Conservation (phyloP, 1,140 invertebrate genomes). For the Saccostrea cuccullata region DNA sequence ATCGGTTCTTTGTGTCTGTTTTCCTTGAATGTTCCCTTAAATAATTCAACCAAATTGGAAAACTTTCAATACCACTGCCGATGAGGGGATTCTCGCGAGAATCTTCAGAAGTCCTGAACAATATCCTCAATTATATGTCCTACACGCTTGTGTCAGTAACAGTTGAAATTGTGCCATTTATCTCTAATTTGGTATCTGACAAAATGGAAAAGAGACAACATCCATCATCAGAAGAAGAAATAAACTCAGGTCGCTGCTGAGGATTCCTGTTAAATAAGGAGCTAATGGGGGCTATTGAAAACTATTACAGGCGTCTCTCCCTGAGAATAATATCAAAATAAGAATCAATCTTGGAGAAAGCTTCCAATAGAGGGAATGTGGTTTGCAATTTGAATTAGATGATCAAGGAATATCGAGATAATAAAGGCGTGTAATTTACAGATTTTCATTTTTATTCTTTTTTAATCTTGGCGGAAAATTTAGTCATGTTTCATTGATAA, state of each 20-base stretch:
- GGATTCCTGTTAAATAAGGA: not conserved
- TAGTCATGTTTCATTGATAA: too few relatives aligned
- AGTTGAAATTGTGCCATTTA: not conserved
- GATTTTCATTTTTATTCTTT: too few relatives aligned
- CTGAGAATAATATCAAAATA: not conserved
- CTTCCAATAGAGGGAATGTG: too few relatives aligned
- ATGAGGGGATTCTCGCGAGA: not conserved
- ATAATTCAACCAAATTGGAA: not conserved
- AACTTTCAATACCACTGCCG: not conserved
- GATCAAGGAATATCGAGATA: too few relatives aligned
- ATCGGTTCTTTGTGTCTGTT: too few relatives aligned
- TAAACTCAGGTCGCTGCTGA: not conserved
- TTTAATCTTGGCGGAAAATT: too few relatives aligned
- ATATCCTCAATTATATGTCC: not conserved
- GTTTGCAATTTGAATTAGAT: too few relatives aligned
- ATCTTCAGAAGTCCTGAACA: not conserved
- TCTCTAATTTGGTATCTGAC: not conserved
- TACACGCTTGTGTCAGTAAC: not conserved
- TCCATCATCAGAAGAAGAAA: not conserved
- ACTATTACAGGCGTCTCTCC: not conserved
- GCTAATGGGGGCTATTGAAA: not conserved
- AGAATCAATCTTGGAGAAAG: not conserved
- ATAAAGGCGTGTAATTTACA: too few relatives aligned
- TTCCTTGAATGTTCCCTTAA: not conserved
- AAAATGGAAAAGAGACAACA: not conserved